These are phyloP conservation scores for Venustoraphidia nigricollis DNA, from an alignment of 2,888 invertebrate genomes.

Conservation along the genomic window DNA sequence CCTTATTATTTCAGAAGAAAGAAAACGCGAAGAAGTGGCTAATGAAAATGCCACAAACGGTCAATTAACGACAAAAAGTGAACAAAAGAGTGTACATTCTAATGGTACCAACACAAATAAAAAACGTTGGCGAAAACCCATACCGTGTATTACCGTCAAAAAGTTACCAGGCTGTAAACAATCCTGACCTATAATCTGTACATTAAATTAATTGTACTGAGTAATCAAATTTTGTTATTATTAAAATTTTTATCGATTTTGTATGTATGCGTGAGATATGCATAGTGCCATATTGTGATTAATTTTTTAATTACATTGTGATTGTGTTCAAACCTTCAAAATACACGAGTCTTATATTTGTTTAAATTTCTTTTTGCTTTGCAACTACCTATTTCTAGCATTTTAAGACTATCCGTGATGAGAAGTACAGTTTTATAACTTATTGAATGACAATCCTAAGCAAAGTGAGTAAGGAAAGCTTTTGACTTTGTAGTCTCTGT, in stretches of 20 bases:
- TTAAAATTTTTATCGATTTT: background rate
- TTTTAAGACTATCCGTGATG: too few species aligned
- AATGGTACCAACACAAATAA: conserved; percentile 29
- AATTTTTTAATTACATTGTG: background rate
- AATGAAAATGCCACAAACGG: conserved; percentile 2
- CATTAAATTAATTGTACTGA: background rate
- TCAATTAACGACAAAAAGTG: conserved; percentile 2
- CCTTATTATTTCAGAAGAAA: conserved; percentile 3
- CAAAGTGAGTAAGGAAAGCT: too few species aligned
- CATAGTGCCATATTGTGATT: background rate
- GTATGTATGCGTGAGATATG: background rate
- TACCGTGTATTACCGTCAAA: conserved; percentile 40
- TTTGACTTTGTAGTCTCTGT: too few species aligned
- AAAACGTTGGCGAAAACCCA: conserved; percentile 38
- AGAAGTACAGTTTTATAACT: too few species aligned
- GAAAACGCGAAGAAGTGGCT: background rate
- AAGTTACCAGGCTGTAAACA: conserved; percentile 44
- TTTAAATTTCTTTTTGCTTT: too few species aligned
- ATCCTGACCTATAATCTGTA: conserved; percentile 31
- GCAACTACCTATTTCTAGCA: too few species aligned
- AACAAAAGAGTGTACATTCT: conserved; percentile 11
- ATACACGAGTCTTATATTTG: too few species aligned
- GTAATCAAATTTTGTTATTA: too few species aligned
- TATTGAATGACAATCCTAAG: too few species aligned
- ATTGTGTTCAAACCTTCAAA: background rate